Percentiles rank a stretch among this genome's conserved stretches.
phyloP scores from a whole-genome alignment of 2,888 invertebrate genomes.

The Eilema griseolum region DNA sequence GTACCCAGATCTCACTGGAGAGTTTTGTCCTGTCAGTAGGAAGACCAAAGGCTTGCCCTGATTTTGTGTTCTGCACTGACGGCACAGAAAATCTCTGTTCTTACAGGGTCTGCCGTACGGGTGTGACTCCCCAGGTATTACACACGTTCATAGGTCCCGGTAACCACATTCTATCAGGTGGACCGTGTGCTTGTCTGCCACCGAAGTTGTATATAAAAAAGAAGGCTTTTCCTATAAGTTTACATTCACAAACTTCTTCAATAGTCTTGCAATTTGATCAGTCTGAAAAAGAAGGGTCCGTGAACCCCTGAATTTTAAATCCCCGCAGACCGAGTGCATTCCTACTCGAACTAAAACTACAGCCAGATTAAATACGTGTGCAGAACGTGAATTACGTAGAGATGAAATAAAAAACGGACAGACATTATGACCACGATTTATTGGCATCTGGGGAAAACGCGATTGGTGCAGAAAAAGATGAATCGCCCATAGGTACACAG shows the following conservation, averaged over 20 bases:
- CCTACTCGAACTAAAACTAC: conserved; percentile 70
- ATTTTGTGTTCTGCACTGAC: no score
- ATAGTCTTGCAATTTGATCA: neutral
- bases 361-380: conserved; percentile 84
- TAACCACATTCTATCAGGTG: no score
- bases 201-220: no score
- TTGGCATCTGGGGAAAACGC: conserved; percentile 56
- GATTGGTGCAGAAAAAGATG: conserved; percentile 33
- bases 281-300: neutral
- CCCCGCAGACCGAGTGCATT: conserved; percentile 52
- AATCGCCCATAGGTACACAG: neutral
- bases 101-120: no score
- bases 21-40: no score
- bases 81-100: no score
- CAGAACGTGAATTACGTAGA: conserved; percentile 73
- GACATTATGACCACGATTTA: conserved; percentile 67
- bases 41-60: no score
- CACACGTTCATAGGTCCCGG: no score
- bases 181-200: no score
- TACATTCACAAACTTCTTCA: neutral
- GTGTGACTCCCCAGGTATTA: no score
- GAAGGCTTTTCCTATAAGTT: neutral
- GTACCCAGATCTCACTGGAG: no score
- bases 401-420: conserved; percentile 49
- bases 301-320: conserved; percentile 33